Percentiles rank a stretch among this genome's conserved stretches.
Conservation (phyloP, 53 echinoderm and acorn worm species). For the Crossaster papposus region DNA sequence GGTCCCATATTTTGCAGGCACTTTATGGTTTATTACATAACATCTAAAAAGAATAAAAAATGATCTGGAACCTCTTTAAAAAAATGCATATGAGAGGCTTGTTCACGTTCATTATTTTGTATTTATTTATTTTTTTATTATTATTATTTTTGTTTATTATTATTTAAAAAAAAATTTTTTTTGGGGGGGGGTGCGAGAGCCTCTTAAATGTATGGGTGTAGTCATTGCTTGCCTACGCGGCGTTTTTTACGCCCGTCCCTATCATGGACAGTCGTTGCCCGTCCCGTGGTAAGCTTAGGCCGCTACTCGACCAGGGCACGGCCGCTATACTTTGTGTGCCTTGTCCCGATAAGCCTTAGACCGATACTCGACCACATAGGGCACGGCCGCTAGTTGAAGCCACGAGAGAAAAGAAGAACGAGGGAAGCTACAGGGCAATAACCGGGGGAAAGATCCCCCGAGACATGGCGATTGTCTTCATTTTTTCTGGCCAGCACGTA, state of each 20-base stretch:
- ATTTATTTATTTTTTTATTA: too few relatives aligned
- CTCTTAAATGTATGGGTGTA: background rate
- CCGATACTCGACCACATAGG: constrained; percentile 19
- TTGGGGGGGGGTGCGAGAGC: constrained; percentile 39
- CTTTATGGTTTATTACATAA: background rate
- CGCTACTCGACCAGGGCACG: constrained; percentile 8
- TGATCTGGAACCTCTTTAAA: constrained; percentile 36
- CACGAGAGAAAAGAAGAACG: background rate
- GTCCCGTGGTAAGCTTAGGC: background rate
- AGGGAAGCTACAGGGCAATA: constrained; percentile 48
- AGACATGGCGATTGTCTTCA: constrained; percentile 47
- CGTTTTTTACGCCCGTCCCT: background rate
- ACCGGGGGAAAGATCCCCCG: constrained; percentile 35
- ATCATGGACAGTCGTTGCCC: background rate
- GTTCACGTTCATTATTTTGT: constrained; percentile 31
- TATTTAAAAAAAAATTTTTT: too few relatives aligned
- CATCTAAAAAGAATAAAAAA: background rate
- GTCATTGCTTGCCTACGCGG: background rate
- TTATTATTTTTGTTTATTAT: too few relatives aligned
- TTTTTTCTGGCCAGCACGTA: constrained; percentile 51
- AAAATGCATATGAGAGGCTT: background rate
- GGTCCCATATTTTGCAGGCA: too few relatives aligned
- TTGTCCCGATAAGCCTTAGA: background rate
- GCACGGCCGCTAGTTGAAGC: constrained; percentile 2
- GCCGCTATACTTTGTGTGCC: too few relatives aligned